These are phyloP conservation scores for Ctenicera cuprea DNA, from an alignment of 2,888 invertebrate genomes.

Conservation along the genomic window DNA sequence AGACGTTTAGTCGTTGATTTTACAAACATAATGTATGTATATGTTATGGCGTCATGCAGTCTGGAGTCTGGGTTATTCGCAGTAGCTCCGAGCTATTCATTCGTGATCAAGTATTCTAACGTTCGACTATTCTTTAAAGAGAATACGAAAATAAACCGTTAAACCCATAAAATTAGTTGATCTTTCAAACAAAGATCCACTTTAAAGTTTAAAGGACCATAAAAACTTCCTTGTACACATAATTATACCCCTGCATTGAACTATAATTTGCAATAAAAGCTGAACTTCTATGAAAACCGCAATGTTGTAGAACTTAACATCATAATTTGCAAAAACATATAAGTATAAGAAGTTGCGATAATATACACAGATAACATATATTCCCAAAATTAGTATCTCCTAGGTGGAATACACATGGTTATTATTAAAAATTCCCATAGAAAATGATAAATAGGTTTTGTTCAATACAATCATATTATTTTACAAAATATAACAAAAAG, in stretches of 20 bases:
- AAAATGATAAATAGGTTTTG: too few species aligned
- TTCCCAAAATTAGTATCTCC: too few species aligned
- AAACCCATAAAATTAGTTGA: constrained; percentile 42
- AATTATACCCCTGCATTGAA: constrained; percentile 10
- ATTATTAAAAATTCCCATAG: too few species aligned
- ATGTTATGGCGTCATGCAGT: constrained; percentile 45
- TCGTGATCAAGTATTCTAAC: constrained; percentile 24
- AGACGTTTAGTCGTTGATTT: constrained; percentile 34
- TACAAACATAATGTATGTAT: constrained; percentile 36
- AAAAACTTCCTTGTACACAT: not conserved
- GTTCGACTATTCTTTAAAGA: constrained; percentile 18
- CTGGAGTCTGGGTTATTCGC: constrained; percentile 43
- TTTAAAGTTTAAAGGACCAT: constrained; percentile 18
- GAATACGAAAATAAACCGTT: constrained; percentile 44
- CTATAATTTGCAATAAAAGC: constrained; percentile 8
- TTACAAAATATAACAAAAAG: too few species aligned
- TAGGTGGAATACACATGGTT: too few species aligned
- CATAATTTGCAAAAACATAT: not conserved
- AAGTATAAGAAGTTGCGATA: not conserved
- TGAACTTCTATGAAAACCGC: constrained; percentile 8
- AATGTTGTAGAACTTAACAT: too few species aligned
- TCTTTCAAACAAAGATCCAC: constrained; percentile 28
- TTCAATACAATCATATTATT: too few species aligned
- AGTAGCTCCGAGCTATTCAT: constrained; percentile 31
- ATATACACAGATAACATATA: not conserved